Base-by-base conservation (phyloP, 2,888 invertebrate species). In the Dioctria rufipes region DNA sequence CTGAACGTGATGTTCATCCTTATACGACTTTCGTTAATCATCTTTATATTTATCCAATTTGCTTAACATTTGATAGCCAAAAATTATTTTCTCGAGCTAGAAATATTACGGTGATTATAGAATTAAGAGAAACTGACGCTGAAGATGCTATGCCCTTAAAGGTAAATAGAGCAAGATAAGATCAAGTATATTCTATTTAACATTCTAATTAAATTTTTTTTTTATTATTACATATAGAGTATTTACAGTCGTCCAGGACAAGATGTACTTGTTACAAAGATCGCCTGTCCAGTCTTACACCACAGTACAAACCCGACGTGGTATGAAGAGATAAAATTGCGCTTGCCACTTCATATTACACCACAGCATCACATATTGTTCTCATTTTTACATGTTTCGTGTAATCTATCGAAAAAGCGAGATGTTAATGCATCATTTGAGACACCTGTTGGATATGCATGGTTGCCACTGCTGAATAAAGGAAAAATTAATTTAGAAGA, bases 381-480 rank as follows among this genome's bases (percentile, higher is more conserved):
- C 90, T 96, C 96, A 3, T 98, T 99, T 90, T 95, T 96, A 86
- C 99, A 99, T 88, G 95, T 99, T 82, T 97, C 97, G 82, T 98
- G 98, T 87, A 95, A 97, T 89, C 92, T 95, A 83, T 92, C 94
- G 75, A 94, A 95, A 88, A 95, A 95, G 86, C 92, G 93, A 78
- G 94, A 95, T 84, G 92, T 93, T 49, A 93, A 93, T 81, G 92
- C 95, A 13, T 83, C 87, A 3, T 89, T 88, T 60, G 96, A 96
- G 88, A 95, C 93, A 83, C 94, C 96, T 85, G 95, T 98, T 78
- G 99, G 99, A 82, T 98, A 96, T 88, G 94, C 98, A 0, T 99
- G 98, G 98, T 89, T 96, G 82, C 96, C 98, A 1, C 90, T 99
- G 61, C 90, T 97, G 77, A 91, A 92, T 83, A 96, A 95, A 89